These are phyloP conservation scores for Zaprionus obscuricornis DNA, from an alignment of 2,888 invertebrate genomes.

Conservation along the genomic window DNA sequence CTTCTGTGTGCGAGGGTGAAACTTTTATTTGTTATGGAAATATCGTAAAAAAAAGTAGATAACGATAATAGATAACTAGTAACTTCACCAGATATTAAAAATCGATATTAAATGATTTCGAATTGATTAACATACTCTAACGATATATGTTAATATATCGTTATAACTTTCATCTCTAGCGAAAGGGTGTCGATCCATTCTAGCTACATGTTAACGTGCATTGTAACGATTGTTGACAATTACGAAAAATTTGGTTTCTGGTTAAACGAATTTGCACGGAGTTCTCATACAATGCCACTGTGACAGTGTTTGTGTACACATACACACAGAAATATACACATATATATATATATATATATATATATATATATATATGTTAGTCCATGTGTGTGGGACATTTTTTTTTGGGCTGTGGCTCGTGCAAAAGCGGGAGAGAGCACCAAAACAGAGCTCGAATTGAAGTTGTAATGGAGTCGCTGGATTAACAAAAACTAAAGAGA, in stretches of 20 bases:
- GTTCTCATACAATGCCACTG: constrained; percentile 38
- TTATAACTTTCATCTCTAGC: too few relatives aligned
- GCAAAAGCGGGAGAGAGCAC: constrained; percentile 50
- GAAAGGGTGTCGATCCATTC: constrained; percentile 9
- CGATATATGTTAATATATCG: too few relatives aligned
- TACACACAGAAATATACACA: too few relatives aligned
- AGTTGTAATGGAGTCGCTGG: constrained; percentile 62
- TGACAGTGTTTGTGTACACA: constrained; percentile 45
- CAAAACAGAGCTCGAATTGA: constrained; percentile 29
- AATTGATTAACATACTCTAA: too few relatives aligned
- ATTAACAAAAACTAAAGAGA: constrained; percentile 46
- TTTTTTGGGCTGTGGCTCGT: constrained; percentile 75
- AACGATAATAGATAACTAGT: too few relatives aligned
- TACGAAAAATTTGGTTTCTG: constrained; percentile 71
- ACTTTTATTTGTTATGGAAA: too few relatives aligned
- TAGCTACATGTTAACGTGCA: constrained; percentile 54
- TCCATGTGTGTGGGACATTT: constrained; percentile 30
- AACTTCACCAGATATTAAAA: too few relatives aligned
- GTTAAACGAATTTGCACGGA: constrained; percentile 51
- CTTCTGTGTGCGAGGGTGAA: constrained; percentile 8
- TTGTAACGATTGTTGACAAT: constrained; percentile 77
- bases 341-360: constrained; percentile 13
- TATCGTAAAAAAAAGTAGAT: too few relatives aligned
- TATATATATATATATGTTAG: background rate
- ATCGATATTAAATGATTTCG: too few relatives aligned